Evolutionary conservation across 2,888 invertebrate species (phyloP).

Genomic region (Cremastinae sp.): DNA sequence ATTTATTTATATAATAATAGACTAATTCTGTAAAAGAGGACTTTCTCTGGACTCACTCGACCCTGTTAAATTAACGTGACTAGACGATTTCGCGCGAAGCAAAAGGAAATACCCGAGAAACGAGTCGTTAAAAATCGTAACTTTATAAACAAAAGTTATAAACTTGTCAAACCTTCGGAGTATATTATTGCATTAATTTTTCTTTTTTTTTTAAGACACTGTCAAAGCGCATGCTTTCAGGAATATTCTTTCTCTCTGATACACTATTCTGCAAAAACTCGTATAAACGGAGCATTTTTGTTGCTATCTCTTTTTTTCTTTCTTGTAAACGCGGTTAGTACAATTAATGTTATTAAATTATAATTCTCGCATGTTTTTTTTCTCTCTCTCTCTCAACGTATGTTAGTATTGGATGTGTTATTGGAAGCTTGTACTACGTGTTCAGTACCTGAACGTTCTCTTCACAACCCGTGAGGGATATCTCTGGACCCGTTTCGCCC

Average conservation of each 20-base stretch:
- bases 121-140: constrained; percentile 1
- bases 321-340: constrained; percentile 38
- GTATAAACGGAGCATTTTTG: constrained; percentile 7
- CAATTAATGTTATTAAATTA: constrained; percentile 55
- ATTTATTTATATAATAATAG: background rate
- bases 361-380: constrained; percentile 25
- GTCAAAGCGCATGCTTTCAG: constrained; percentile 55
- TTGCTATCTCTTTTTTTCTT: constrained; percentile 24
- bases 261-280: constrained; percentile 1
- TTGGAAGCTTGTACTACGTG: constrained; percentile 73
- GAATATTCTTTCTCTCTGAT: constrained; percentile 34
- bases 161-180: constrained; percentile 23
- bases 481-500: constrained; percentile 77
- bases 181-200: constrained; percentile 44
- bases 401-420: constrained; percentile 57
- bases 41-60: constrained; percentile 31
- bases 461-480: constrained; percentile 78
- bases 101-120: constrained; percentile 11
- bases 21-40: constrained; percentile 23
- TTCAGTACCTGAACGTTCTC: constrained; percentile 79
- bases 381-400: constrained; percentile 11
- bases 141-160: constrained; percentile 26
- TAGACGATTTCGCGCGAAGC: constrained; percentile 32
- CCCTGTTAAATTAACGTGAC: constrained; percentile 41
- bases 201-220: constrained; percentile 49